These are phyloP conservation scores for Pseudotriccus pelzelni DNA, from an alignment of 2,797 vertebrate species.

Conservation along the genomic window DNA sequence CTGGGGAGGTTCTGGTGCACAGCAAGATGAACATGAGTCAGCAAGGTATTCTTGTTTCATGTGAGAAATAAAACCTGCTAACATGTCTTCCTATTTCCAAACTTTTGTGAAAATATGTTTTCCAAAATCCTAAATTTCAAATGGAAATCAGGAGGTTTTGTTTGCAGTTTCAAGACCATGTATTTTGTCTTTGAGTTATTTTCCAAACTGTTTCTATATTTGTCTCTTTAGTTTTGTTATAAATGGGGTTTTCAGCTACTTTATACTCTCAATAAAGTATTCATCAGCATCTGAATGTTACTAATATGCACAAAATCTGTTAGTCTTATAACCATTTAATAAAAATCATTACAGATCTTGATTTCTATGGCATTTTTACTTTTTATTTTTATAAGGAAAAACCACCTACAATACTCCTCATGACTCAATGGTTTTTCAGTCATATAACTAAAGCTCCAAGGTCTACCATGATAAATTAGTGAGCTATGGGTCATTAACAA, in stretches of 20 bases:
- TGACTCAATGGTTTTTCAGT: background rate
- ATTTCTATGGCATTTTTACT: background rate
- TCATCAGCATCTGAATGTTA: background rate
- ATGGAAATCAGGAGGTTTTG: background rate
- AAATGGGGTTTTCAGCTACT: background rate
- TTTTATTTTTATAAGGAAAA: background rate
- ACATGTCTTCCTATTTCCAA: background rate
- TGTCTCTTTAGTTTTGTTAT: background rate
- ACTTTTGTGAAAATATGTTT: background rate
- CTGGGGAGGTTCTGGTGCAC: background rate
- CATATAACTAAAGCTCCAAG: background rate
- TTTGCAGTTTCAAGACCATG: background rate
- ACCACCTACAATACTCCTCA: background rate
- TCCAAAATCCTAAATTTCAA: background rate
- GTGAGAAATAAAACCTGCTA: background rate
- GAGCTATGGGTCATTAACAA: background rate
- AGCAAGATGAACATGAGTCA: accelerated
- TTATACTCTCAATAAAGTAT: background rate
- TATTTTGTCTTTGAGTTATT: background rate
- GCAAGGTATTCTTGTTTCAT: background rate
- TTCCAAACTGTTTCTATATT: background rate
- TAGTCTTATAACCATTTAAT: background rate
- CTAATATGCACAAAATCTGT: background rate
- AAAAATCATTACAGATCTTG: background rate
- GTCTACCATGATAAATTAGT: background rate